Evolutionary conservation across 2,797 vertebrate species (phyloP).

Genomic region (Cebuella pygmaea): DNA sequence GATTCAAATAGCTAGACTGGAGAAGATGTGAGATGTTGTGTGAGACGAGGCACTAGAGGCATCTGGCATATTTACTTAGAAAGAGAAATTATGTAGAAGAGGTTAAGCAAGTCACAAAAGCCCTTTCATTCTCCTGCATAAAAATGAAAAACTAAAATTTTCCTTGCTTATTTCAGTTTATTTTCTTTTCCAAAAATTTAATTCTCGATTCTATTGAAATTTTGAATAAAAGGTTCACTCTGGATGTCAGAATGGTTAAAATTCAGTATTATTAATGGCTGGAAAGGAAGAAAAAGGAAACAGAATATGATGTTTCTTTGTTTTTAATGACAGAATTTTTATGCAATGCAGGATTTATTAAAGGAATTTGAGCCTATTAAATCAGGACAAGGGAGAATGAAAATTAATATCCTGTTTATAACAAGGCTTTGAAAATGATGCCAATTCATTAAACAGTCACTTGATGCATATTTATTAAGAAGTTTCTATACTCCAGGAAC

Average conservation of each 20-base stretch:
- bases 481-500: constrained; percentile 43
- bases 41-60: neutral
- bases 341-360: constrained; percentile 76
- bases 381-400: constrained; percentile 72
- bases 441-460: constrained; percentile 75
- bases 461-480: constrained; percentile 77
- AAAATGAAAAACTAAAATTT: neutral
- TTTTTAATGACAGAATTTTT: constrained; percentile 63
- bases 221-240: neutral
- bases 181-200: neutral
- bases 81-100: neutral
- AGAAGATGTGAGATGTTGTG: neutral
- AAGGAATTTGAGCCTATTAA: constrained; percentile 70
- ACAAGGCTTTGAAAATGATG: constrained; percentile 74
- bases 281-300: constrained; percentile 10
- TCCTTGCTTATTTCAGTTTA: neutral
- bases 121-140: neutral
- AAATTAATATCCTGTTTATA: constrained; percentile 82
- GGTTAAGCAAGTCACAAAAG: neutral
- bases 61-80: neutral
- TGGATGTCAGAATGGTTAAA: neutral
- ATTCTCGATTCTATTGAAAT: neutral
- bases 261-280: constrained; percentile 1
- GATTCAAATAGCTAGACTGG: neutral
- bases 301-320: constrained; percentile 53